Evolutionary conservation across 2,888 invertebrate species (phyloP), one percentile per base, ranked within the genome.

Genomic region (Heliconius ethilla): DNA sequence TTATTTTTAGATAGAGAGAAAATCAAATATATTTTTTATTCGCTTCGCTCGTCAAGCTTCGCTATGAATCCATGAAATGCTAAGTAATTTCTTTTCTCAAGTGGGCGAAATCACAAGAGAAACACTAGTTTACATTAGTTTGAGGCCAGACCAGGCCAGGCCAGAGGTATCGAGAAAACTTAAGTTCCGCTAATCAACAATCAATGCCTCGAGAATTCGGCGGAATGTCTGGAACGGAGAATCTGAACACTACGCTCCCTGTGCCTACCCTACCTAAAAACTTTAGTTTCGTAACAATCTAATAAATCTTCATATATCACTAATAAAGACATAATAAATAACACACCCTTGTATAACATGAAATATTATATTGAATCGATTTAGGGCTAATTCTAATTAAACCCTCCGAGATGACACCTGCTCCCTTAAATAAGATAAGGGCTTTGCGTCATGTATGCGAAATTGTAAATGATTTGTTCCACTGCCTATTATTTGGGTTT

Each of bases 361-460:
- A 77, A 79, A 80, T 79, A 82, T 81, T 79, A 81, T 76, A 69
- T 70, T 55, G 33, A 75, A 83, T 81, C 81, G 82, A 81, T 82
- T 83, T 78, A 78, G 79, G 79, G 77, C 80, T 77, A 79, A 81
- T 81, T 79, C 79, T 80, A 82, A 83, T 83, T 83, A 83, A 81
- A 79, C 80, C 80, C 80, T 80, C 80, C 77, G 81, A 75, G 81
- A 81, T 81, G 82, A 83, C 84, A 83, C 83, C 83, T 82, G 82
- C 80, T 82, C 78, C 82, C 79, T 77, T 74, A 79, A 83, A 82
- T 76, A 80, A 80, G 82, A 82, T 82, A 81, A 81, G 67, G 77
- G 76, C 67, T 80, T 55, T 79, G 75, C 78, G 77, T 79, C 70
- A 76, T 74, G 75, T 75, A 74, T 67, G 75, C 76, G 78, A 76